Evolutionary conservation across 2,797 vertebrate genomes (phyloP), one percentile per base, ranked within the genome.

Genomic region (Malurus splendens): DNA sequence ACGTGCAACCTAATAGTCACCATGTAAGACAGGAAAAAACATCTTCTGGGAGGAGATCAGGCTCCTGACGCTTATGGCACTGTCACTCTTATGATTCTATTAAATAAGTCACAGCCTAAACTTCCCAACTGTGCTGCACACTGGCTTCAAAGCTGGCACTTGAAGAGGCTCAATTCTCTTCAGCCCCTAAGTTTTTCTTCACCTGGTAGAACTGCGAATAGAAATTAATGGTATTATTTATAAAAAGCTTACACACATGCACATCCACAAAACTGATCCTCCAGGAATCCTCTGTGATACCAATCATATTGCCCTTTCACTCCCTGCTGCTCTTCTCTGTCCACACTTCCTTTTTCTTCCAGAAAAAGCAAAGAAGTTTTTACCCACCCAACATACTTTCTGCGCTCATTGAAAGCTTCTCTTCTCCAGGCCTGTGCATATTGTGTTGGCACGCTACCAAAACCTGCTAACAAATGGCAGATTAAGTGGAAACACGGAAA

Each of bases 401-500:
- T 45, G 62, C 57, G 17, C 51, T 66, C 78, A 50, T 47, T 89
- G 93, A 90, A 90, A 82, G 72, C 77, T 38, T 75, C 90, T n/a
- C 71, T 66, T 82, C 90, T 78, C 76, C 54, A 92, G 91, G 92
- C 61, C 65, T 45, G 55, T 23, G 79, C 57, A 30, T 22, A 54
- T 42, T 55, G 82, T 4, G 0, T 5, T 94, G 95, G 94, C 93
- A 92, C 7, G 3, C 81, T 82, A 84, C 84, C 94, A 95, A 94
- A 80, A 50, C 68, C 73, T 2, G 10, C 66, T 90, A 94, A 94
- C 92, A 96, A 96, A 94, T 50, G 86, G 91, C 90, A 95, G 96
- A 96, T 96, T 95, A 96, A 96, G 90, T 87, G 90, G 90, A 94
- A 93, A 96, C 85, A 84, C 5, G 14, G 84, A 28, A 39, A 96